Evolutionary conservation across 37 sponge, comb jelly and placozoan genomes (phyloP).

Genomic region (Lycopodina hypogea): DNA sequence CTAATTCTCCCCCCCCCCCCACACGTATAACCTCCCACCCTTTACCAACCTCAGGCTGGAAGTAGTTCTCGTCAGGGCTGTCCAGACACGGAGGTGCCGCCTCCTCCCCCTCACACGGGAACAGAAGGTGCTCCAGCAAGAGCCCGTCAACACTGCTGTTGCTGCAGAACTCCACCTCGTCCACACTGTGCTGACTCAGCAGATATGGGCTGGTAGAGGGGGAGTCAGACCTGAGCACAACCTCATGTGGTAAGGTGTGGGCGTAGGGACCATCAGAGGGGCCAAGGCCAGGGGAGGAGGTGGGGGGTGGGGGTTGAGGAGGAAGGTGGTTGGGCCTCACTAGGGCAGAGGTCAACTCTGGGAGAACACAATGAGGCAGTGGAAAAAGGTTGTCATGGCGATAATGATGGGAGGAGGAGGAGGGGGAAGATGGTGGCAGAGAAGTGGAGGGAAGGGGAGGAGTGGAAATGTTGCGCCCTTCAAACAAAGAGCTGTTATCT

Average conservation of each 20-base stretch:
- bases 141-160: conserved; percentile 4
- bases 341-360: background rate
- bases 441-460: background rate
- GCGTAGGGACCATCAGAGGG: background rate
- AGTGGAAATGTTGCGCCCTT: background rate
- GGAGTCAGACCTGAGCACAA: background rate
- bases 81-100: background rate
- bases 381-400: no score
- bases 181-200: background rate
- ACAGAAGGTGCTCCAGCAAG: background rate
- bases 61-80: conserved; percentile 7
- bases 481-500: no score
- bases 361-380: no score
- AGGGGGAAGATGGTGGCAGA: background rate
- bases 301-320: background rate
- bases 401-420: background rate
- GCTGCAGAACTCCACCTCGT: background rate
- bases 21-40: background rate
- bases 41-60: conserved; percentile 9
- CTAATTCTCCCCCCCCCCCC: no score
- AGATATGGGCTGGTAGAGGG: background rate
- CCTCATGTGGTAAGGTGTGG: background rate
- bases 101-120: background rate
- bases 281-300: background rate
- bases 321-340: background rate